These are phyloP conservation scores for Rhynchomys soricoides DNA, from an alignment of 2,113 vertebrate genomes.

Conservation along the genomic window DNA sequence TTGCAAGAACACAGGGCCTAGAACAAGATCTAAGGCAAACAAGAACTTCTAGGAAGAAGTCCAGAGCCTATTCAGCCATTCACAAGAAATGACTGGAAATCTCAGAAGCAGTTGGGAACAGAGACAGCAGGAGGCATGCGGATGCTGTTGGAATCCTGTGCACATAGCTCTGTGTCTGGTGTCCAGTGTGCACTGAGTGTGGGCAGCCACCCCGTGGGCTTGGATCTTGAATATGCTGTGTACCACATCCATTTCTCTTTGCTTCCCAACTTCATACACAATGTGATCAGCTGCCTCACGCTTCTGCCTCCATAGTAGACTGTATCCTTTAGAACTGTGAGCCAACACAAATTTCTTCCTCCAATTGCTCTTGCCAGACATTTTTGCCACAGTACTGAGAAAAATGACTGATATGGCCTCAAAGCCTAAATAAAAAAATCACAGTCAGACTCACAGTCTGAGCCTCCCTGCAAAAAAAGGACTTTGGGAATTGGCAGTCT, in stretches of 20 bases:
- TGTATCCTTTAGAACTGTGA: not conserved
- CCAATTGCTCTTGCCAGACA: not conserved
- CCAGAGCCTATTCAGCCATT: not conserved
- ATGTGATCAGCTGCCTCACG: too few species aligned
- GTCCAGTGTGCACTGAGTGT: not conserved
- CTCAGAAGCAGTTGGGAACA: not conserved
- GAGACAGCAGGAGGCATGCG: not conserved
- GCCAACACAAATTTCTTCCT: not conserved
- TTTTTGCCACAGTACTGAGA: not conserved
- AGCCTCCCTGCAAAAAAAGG: not conserved
- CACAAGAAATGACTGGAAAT: not conserved
- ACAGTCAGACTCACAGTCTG: not conserved
- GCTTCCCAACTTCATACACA: not conserved
- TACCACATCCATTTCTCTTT: not conserved
- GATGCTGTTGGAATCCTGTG: not conserved
- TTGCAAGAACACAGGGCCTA: not conserved
- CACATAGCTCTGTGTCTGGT: too few species aligned
- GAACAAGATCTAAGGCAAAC: not conserved
- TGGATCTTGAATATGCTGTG: not conserved
- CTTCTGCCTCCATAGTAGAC: too few species aligned
- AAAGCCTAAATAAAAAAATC: not conserved
- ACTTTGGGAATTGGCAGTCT: not conserved
- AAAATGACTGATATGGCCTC: not conserved
- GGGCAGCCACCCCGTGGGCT: not conserved
- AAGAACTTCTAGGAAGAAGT: not conserved